phyloP scores from a whole-genome alignment of 2,888 invertebrate species.

The Caenorhabditis uteleia region DNA sequence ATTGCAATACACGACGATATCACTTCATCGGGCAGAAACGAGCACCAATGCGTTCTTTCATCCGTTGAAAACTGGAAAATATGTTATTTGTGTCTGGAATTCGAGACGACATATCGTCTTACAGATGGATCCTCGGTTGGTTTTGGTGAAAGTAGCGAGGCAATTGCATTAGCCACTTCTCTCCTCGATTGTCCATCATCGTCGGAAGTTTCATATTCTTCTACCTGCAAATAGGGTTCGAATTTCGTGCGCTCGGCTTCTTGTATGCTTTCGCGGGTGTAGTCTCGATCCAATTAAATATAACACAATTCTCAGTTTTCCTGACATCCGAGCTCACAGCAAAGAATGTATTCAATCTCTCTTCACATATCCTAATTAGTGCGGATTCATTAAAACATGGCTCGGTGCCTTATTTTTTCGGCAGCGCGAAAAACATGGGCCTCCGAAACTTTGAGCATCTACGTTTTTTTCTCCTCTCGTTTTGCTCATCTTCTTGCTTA shows the following conservation, averaged over 20 bases:
- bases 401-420: too few species aligned
- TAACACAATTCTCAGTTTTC: conserved; percentile 7
- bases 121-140: conserved; percentile 57
- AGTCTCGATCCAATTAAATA: conserved; percentile 44
- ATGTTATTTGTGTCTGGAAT: not conserved
- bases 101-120: conserved; percentile 2
- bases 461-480: too few species aligned
- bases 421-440: too few species aligned
- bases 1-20: conserved; percentile 45
- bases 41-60: conserved; percentile 54
- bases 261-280: conserved; percentile 54
- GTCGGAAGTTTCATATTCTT: conserved; percentile 68
- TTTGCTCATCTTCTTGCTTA: too few species aligned
- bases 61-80: conserved; percentile 53
- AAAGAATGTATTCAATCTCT: too few species aligned
- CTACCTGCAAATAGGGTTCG: conserved; percentile 75
- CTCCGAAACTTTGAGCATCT: too few species aligned
- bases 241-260: conserved; percentile 78
- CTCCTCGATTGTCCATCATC: conserved; percentile 64
- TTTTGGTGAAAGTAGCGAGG: conserved; percentile 45
- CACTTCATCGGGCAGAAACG: conserved; percentile 57
- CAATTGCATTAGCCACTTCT: conserved; percentile 57
- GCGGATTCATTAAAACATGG: too few species aligned
- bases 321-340: too few species aligned
- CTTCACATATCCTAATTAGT: too few species aligned